These are phyloP conservation scores for Macaria notata DNA, from an alignment of 2,888 invertebrate species.

Conservation along the genomic window DNA sequence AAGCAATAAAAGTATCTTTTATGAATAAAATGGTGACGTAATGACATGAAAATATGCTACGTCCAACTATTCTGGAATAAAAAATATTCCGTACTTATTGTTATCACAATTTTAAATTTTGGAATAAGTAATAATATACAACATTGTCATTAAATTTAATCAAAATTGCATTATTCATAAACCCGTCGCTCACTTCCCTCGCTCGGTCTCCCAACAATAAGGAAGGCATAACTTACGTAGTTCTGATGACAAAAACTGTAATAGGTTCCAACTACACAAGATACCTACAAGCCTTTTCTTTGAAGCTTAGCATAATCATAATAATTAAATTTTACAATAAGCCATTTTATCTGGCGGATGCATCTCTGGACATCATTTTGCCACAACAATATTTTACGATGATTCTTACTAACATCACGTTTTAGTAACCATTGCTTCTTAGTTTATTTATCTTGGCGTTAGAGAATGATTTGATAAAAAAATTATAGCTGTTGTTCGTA, in stretches of 20 bases:
- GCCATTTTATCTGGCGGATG: constrained; percentile 60
- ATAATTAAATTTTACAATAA: constrained; percentile 69
- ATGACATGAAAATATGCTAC: too few relatives aligned
- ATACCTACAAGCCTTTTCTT: constrained; percentile 49
- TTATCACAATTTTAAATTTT: too few relatives aligned
- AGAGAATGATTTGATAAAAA: too few relatives aligned
- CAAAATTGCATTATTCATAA: too few relatives aligned
- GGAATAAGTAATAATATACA: too few relatives aligned
- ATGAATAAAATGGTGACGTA: too few relatives aligned
- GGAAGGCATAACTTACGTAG: constrained; percentile 18
- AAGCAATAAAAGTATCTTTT: too few relatives aligned
- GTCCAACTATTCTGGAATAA: too few relatives aligned
- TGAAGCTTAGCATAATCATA: constrained; percentile 65
- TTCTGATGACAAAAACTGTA: constrained; percentile 29
- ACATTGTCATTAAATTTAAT: too few relatives aligned
- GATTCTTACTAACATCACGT: neutral
- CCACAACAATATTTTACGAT: neutral
- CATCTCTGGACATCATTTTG: constrained; percentile 51
- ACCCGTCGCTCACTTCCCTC: too few relatives aligned
- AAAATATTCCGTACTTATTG: too few relatives aligned
- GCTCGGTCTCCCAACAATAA: constrained; percentile 13
- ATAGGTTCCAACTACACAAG: constrained; percentile 34
- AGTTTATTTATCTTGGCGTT: neutral
- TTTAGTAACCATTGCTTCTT: constrained; percentile 11
- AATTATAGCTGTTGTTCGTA: too few relatives aligned